Evolutionary conservation across 2,888 invertebrate species (phyloP).

Genomic region (Balanococcus diminutus): DNA sequence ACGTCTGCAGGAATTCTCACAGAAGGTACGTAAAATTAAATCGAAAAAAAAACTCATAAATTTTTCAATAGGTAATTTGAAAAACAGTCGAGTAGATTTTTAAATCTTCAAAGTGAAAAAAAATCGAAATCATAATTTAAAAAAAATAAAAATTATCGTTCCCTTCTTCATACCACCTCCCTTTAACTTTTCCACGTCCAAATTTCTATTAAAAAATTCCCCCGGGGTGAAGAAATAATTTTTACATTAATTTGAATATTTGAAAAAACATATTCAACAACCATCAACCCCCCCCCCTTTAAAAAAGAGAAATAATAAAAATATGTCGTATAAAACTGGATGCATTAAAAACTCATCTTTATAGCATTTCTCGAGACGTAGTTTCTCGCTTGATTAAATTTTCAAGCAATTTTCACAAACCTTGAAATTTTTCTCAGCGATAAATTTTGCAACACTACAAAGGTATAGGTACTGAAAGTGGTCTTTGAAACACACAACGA

Average conservation of each 20-base stretch:
- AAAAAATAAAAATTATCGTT: background rate
- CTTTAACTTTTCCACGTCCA: background rate
- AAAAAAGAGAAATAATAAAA: background rate
- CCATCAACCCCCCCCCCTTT: background rate
- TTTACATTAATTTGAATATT: background rate
- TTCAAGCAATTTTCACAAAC: background rate
- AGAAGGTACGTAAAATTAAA: background rate
- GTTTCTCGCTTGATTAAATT: constrained; percentile 15
- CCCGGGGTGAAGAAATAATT: no score
- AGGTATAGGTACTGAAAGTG: background rate
- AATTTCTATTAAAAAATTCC: background rate
- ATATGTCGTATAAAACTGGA: background rate
- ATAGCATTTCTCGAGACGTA: background rate
- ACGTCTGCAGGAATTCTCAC: background rate
- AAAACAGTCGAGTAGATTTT: background rate
- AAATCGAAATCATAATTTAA: background rate
- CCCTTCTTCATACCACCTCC: background rate
- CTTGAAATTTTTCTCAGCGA: background rate
- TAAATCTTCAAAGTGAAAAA: background rate
- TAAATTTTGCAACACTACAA: background rate
- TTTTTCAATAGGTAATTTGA: no score
- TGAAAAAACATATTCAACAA: no score
- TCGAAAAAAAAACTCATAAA: background rate
- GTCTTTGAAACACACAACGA: background rate
- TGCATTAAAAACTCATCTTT: background rate